Evolutionary conservation across 2,113 vertebrate species (phyloP).

Genomic region (Elephas maximus): DNA sequence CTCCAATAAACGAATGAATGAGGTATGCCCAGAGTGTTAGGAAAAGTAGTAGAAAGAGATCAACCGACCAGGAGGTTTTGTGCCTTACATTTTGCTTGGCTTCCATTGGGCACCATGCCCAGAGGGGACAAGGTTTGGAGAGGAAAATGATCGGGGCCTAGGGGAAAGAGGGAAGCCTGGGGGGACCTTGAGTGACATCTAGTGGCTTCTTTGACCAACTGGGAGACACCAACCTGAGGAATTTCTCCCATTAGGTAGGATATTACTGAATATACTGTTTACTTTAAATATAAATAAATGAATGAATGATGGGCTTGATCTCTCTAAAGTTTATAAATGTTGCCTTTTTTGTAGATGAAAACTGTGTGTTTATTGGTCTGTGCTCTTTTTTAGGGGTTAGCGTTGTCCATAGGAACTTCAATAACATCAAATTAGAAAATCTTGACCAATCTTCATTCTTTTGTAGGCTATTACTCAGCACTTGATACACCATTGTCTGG

Average conservation of each 20-base stretch:
- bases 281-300: no score
- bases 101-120: neutral
- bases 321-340: neutral
- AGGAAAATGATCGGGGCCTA: neutral
- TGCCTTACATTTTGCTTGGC: neutral
- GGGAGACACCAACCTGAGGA: neutral
- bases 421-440: conserved; percentile 35
- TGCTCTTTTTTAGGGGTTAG: neutral
- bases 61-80: neutral
- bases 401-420: neutral
- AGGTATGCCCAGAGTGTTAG: neutral
- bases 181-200: conserved; percentile 70
- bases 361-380: neutral
- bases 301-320: neutral
- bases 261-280: neutral
- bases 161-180: neutral
- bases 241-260: neutral
- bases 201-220: conserved; percentile 57
- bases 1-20: neutral
- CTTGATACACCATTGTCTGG: neutral
- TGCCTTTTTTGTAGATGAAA: conserved; percentile 6
- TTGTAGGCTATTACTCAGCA: neutral
- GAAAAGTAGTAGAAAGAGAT: neutral
- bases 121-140: neutral
- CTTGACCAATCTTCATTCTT: neutral